phyloP scores from a whole-genome alignment of 2,113 vertebrate species.

The Periophthalmus modestus region DNA sequence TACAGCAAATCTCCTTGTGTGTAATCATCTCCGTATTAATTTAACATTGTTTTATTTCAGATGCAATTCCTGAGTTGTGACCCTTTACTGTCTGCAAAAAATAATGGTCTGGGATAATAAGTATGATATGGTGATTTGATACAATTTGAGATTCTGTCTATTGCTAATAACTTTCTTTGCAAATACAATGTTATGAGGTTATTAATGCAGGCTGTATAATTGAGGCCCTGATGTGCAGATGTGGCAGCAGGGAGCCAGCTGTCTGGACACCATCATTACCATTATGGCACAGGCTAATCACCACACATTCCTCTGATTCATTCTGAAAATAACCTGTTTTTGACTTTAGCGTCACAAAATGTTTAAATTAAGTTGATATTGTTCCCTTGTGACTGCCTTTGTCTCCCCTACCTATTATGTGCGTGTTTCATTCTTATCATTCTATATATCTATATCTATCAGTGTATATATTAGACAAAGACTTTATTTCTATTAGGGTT shows the following conservation, averaged over 20 bases:
- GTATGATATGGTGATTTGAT: neutral
- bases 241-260: conserved; percentile 59
- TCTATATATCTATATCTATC: neutral
- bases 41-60: neutral
- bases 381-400: neutral
- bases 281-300: conserved; percentile 40
- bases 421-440: neutral
- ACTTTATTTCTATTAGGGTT: too few relatives aligned
- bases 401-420: neutral
- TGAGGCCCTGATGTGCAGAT: conserved; percentile 51
- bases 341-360: neutral
- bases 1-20: neutral
- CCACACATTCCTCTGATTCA: neutral
- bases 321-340: neutral
- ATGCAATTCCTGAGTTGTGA: too few relatives aligned
- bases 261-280: conserved; percentile 56
- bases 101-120: neutral
- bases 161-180: conserved; percentile 14
- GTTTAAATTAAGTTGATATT: neutral
- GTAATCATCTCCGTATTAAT: neutral
- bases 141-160: neutral
- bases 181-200: conserved; percentile 23
- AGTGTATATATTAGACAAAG: too few relatives aligned
- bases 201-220: conserved; percentile 45
- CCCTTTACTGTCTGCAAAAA: neutral